A percentile compares a stretch with the other conserved stretches of the same genome.
phyloP scores from a whole-genome alignment of 2,888 invertebrate genomes.

The Endomychus coccineus region DNA sequence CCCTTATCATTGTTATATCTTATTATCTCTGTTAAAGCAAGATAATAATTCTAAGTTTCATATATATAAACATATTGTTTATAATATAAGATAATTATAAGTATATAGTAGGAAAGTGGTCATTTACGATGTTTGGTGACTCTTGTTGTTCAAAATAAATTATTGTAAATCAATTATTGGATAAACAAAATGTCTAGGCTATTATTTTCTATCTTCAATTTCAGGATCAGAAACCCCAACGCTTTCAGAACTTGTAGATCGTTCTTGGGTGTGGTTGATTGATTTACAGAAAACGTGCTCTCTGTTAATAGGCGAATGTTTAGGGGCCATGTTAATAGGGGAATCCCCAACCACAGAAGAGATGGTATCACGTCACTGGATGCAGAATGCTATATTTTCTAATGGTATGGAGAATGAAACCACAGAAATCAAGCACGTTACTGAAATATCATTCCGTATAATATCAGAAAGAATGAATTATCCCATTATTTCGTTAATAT shows the following conservation, averaged over 20 bases:
- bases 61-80: too few species aligned
- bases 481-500: constrained; percentile 14
- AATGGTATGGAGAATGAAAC: constrained; percentile 32
- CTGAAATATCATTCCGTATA: constrained; percentile 24
- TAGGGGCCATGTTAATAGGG: constrained; percentile 51
- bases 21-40: too few species aligned
- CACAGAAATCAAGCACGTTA: constrained; percentile 22
- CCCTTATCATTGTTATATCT: too few species aligned
- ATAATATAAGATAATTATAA: too few species aligned
- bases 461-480: constrained; percentile 19
- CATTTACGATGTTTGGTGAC: too few species aligned
- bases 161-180: too few species aligned
- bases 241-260: constrained; percentile 42
- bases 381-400: constrained; percentile 32
- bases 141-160: too few species aligned
- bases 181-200: too few species aligned
- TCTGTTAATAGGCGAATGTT: constrained; percentile 52
- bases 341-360: constrained; percentile 44
- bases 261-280: constrained; percentile 51
- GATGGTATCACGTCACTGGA: constrained; percentile 42
- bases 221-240: constrained; percentile 48
- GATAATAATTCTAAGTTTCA: too few species aligned
- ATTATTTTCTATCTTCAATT: too few species aligned
- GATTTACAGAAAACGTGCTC: constrained; percentile 54
- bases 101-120: too few species aligned